Base-by-base conservation (phyloP, 2,797 vertebrate species). In the Geotrypetes seraphini region DNA sequence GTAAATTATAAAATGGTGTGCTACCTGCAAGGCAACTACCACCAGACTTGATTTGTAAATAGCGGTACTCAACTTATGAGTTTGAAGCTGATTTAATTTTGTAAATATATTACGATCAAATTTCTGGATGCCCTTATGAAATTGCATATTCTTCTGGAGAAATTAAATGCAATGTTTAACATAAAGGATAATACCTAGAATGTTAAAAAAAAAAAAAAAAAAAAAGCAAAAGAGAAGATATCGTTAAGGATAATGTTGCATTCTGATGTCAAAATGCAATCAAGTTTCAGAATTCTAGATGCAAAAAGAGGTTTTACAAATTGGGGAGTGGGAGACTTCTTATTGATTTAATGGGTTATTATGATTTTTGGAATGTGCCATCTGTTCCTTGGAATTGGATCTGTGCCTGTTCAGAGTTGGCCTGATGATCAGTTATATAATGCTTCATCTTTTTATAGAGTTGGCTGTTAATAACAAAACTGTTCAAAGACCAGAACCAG, bases 31-130 rank as follows among this genome's bases (percentile, higher is more conserved):
- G 20, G 23, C 44, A 31, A 31, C n/a, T 36, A 22, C 11, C n/a
- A n/a, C n/a, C n/a, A n/a, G 48, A 28, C 58, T 60, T 57, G 47
- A 19, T 43, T 53, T 63, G 34, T 58, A 38, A 57, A 60, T 60
- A 60, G 54, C 49, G 53, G 45, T 51, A 66, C 52, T 33, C 3
- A 8, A 36, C 23, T 53, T 60, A 68, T 53, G 42, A 28, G 50
- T 53, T 25, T 42, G 55, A 59, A 51, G 35, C 57, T 59, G 57
- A 69, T 62, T 53, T 51, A 50, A 27, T 58, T 43, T 67, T 60
- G 61, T 36, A 14, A 62, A 71, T 70, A 57, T 49, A 60, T 53
- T 37, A 48, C 40, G 50, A 45, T 39, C 54, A 53, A 73, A 55
- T 36, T 22, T 28, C n/a, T n/a, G n/a, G n/a, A n/a, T n/a, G n/a